Evolutionary conservation across 2,888 invertebrate genomes (phyloP).

Genomic region (Idaea biselata): DNA sequence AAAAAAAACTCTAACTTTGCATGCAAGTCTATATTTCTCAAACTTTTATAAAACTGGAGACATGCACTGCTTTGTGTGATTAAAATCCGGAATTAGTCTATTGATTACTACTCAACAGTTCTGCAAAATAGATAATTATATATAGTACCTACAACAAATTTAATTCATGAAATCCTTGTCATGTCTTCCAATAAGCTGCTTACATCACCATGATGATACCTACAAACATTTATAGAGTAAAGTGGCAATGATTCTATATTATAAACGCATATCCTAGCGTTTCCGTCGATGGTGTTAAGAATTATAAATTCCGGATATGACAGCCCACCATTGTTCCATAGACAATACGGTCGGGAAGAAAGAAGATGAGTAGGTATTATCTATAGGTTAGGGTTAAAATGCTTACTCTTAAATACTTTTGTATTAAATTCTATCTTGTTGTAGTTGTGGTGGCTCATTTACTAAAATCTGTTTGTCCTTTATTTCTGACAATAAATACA

Average conservation of each 20-base stretch:
- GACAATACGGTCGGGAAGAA: conserved; percentile 72
- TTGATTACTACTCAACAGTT: too few relatives aligned
- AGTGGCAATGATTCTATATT: conserved; percentile 72
- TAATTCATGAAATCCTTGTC: conserved; percentile 38
- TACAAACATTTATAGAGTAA: conserved; percentile 65
- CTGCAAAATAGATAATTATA: too few relatives aligned
- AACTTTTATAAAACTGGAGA: too few relatives aligned
- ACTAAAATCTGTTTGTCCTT: not conserved
- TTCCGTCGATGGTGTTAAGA: conserved; percentile 77
- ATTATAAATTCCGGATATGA: conserved; percentile 77
- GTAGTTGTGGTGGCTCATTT: not conserved
- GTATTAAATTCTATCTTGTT: not conserved
- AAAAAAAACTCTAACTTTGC: too few relatives aligned
- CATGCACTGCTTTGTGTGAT: too few relatives aligned
- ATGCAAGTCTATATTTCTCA: too few relatives aligned
- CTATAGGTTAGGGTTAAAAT: not conserved
- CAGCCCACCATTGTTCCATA: conserved; percentile 73
- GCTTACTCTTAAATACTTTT: not conserved
- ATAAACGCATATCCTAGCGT: conserved; percentile 73
- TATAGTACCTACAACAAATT: conserved; percentile 3
- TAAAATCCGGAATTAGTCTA: too few relatives aligned
- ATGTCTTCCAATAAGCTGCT: conserved; percentile 42
- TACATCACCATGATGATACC: conserved; percentile 60
- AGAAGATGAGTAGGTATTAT: conserved; percentile 67
- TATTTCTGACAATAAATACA: not conserved